Evolutionary conservation across 2,797 vertebrate genomes (phyloP).

Genomic region (Tragopan temminckii): DNA sequence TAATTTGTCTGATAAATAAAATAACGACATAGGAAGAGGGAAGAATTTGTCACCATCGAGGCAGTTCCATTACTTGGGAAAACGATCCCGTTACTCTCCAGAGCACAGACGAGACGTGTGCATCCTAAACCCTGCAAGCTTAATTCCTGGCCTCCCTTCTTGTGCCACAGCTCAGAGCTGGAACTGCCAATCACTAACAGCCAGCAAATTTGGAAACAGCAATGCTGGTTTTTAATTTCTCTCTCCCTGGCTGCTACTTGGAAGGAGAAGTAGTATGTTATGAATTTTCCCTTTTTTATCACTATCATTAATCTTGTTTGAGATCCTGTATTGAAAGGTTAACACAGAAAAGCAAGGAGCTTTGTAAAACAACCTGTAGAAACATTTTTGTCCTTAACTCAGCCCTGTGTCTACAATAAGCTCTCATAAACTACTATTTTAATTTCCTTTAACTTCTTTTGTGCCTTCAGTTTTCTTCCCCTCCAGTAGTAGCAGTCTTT

Average conservation of each 20-base stretch:
- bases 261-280: neutral
- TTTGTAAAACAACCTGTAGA: neutral
- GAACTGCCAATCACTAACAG: neutral
- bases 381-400: neutral
- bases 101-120: neutral
- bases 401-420: neutral
- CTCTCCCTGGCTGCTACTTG: neutral
- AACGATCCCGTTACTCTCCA: neutral
- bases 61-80: slow-evolving; percentile 24
- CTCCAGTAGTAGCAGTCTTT: neutral
- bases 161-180: neutral
- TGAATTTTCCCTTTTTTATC: neutral
- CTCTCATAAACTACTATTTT: neutral
- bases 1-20: slow-evolving; percentile 53
- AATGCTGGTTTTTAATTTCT: neutral
- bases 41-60: neutral
- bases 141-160: slow-evolving; percentile 29
- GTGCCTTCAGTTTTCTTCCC: neutral
- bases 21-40: neutral
- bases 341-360: neutral
- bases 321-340: neutral
- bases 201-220: neutral
- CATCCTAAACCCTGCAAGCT: neutral
- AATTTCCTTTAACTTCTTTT: neutral
- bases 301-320: neutral